Conservation (phyloP, 1,140 invertebrate genomes). For the Asobara japonica region DNA sequence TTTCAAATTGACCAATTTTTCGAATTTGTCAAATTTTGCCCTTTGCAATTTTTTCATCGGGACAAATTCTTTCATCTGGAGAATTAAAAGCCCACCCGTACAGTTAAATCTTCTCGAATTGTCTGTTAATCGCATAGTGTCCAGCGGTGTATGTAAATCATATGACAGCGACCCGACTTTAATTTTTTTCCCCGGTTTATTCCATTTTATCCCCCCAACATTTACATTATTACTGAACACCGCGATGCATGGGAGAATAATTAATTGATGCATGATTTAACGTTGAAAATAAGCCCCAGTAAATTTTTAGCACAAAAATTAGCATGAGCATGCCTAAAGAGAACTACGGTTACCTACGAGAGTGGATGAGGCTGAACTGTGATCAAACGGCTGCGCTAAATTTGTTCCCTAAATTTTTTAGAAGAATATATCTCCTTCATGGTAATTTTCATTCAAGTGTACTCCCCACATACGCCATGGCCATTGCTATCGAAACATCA, state of each 20-base stretch:
- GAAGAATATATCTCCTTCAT: too few relatives aligned
- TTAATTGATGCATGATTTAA: not conserved
- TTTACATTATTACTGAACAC: not conserved
- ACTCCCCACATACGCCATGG: too few relatives aligned
- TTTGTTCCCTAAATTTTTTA: too few relatives aligned
- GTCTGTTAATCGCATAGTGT: not conserved
- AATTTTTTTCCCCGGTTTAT: not conserved
- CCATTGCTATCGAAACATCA: too few relatives aligned
- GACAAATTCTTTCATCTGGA: not conserved
- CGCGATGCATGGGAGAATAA: not conserved
- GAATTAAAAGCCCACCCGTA: not conserved
- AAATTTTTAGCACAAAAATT: not conserved
- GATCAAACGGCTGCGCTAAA: too few relatives aligned
- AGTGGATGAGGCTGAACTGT: too few relatives aligned
- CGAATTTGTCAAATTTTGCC: too few relatives aligned
- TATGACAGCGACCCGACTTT: not conserved
- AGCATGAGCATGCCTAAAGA: not conserved
- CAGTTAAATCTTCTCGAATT: not conserved
- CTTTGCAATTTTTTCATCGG: not conserved
- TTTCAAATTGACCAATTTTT: too few relatives aligned
- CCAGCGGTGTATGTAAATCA: not conserved
- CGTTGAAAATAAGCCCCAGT: not conserved
- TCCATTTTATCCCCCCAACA: not conserved
- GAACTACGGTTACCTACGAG: too few relatives aligned
- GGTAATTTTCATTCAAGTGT: too few relatives aligned